Evolutionary conservation across 2,113 vertebrate genomes (phyloP).

Genomic region (Urocolius indicus): DNA sequence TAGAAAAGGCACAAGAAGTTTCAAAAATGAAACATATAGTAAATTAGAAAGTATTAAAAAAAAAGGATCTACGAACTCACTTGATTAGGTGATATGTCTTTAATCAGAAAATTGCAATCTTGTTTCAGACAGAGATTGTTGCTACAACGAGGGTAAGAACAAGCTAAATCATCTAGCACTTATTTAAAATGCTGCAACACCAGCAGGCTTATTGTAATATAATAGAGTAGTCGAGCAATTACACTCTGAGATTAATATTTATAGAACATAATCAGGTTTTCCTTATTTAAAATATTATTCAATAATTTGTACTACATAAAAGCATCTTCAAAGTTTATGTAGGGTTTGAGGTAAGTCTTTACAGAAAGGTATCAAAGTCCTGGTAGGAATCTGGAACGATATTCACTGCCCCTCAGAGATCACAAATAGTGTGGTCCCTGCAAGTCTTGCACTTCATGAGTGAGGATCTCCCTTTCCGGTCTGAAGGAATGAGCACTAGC

Average conservation of each 20-base stretch:
- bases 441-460: background rate
- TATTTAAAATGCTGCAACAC: conserved; percentile 67
- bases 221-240: conserved; percentile 67
- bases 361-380: background rate
- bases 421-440: accelerated
- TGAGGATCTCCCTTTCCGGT: background rate
- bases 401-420: background rate
- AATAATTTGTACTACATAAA: background rate
- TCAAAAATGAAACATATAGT: conserved; percentile 16
- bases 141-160: conserved; percentile 44
- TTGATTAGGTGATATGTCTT: conserved; percentile 14
- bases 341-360: background rate
- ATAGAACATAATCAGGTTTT: conserved; percentile 50
- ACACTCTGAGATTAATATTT: conserved; percentile 63
- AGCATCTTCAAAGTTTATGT: background rate
- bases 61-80: background rate
- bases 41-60: background rate
- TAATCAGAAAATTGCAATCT: conserved; percentile 65
- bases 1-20: background rate
- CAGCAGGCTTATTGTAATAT: conserved; percentile 67
- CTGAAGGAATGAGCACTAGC: background rate
- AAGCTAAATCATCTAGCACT: conserved; percentile 71
- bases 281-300: conserved; percentile 51
- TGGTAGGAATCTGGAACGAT: background rate
- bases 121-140: conserved; percentile 62